Conservation (phyloP, 2,113 vertebrate genomes). For the Psittacara wagleri region DNA sequence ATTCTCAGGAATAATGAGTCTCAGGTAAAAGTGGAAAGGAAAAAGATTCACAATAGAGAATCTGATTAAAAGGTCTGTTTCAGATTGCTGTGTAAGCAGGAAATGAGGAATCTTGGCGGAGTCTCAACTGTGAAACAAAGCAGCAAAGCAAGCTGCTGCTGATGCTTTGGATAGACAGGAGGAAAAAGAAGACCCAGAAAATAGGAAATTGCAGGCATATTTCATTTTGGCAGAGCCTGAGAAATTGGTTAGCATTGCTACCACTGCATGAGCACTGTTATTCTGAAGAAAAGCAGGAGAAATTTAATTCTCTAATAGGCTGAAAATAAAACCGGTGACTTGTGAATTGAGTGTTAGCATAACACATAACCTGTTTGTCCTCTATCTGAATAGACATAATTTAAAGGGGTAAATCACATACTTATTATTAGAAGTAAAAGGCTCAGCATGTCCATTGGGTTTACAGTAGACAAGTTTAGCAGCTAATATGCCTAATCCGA, state of each 20-base stretch:
- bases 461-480: neutral
- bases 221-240: constrained; percentile 42
- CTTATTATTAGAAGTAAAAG: neutral
- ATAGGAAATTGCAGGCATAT: constrained; percentile 56
- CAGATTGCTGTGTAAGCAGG: constrained; percentile 51
- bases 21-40: constrained; percentile 37
- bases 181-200: constrained; percentile 5
- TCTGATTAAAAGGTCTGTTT: constrained; percentile 56
- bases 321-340: neutral
- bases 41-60: neutral
- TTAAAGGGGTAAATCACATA: neutral
- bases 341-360: neutral
- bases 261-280: neutral
- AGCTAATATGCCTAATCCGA: neutral
- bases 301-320: neutral
- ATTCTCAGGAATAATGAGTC: constrained; percentile 6
- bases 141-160: constrained; percentile 46
- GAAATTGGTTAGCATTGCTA: constrained; percentile 15
- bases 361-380: neutral
- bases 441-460: neutral
- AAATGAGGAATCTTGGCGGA: constrained; percentile 66
- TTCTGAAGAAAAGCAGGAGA: neutral
- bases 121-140: constrained; percentile 50
- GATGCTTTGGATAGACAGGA: constrained; percentile 41
- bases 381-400: neutral